phyloP scores from a whole-genome alignment of 2,113 vertebrate species.

The Prietella phreatophila region DNA sequence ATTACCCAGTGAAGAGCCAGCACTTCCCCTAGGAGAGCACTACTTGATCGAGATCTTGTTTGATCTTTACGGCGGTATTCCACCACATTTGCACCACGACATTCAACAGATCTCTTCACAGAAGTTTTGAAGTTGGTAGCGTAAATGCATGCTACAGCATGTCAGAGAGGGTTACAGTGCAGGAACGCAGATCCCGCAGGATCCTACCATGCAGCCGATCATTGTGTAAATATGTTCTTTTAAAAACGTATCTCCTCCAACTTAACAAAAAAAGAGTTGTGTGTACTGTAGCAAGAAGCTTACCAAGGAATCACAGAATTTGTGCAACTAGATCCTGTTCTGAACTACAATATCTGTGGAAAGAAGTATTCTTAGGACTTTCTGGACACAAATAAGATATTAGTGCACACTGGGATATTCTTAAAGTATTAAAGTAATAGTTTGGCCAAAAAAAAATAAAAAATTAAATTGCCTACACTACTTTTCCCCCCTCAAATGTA shows the following conservation, averaged over 20 bases:
- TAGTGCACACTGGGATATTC: neutral
- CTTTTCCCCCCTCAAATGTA: neutral
- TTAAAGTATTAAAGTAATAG: neutral
- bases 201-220: neutral
- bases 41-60: neutral
- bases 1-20: constrained; percentile 1
- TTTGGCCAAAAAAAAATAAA: neutral
- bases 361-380: neutral
- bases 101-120: neutral
- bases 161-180: neutral
- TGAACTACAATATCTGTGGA: neutral
- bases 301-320: neutral
- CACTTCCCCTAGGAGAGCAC: neutral
- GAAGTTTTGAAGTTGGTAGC: constrained; percentile 49
- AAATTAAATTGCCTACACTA: no score
- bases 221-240: neutral
- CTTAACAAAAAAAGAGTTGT: neutral
- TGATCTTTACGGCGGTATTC: constrained; percentile 23
- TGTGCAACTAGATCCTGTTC: neutral
- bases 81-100: constrained; percentile 68
- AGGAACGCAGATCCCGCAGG: neutral
- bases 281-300: neutral
- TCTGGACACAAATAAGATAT: neutral
- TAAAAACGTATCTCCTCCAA: neutral
- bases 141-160: neutral